Conservation (phyloP, 2,113 vertebrate genomes). For the Gambusia affinis region DNA sequence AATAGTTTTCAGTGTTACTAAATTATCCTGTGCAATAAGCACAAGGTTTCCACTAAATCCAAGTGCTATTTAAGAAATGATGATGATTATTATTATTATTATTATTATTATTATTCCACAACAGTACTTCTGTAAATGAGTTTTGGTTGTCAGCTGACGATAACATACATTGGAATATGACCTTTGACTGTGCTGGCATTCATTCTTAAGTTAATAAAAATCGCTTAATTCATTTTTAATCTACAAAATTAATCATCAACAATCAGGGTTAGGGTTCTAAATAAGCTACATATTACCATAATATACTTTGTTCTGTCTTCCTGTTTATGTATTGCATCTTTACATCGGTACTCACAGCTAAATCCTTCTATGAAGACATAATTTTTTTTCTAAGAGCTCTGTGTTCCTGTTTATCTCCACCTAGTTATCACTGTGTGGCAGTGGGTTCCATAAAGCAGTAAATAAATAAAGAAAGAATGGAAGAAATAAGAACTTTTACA, state of each 20-base stretch:
- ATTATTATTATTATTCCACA: too few species aligned
- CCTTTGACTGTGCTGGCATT: too few species aligned
- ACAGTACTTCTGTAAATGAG: too few species aligned
- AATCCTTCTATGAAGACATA: conserved; percentile 41
- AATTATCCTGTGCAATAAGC: too few species aligned
- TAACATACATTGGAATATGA: too few species aligned
- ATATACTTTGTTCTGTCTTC: conserved; percentile 27
- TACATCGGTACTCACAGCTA: conserved; percentile 36
- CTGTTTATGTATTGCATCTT: conserved; percentile 37
- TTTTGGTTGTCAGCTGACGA: too few species aligned
- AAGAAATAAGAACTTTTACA: conserved; percentile 37
- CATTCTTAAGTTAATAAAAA: too few species aligned
- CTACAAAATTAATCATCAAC: background rate
- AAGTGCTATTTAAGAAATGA: too few species aligned
- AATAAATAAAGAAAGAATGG: background rate
- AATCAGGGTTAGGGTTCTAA: background rate
- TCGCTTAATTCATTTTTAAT: too few species aligned
- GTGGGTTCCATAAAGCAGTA: conserved; percentile 23
- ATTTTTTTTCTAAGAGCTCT: conserved; percentile 34
- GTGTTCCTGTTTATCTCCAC: conserved; percentile 41
- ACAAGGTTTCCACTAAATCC: too few species aligned
- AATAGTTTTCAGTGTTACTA: too few species aligned
- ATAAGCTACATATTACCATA: conserved; percentile 14
- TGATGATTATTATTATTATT: too few species aligned
- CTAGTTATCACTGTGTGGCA: conserved; percentile 31